Base-by-base conservation (phyloP, 2,797 vertebrate species). In the Fistularia commersonii region DNA sequence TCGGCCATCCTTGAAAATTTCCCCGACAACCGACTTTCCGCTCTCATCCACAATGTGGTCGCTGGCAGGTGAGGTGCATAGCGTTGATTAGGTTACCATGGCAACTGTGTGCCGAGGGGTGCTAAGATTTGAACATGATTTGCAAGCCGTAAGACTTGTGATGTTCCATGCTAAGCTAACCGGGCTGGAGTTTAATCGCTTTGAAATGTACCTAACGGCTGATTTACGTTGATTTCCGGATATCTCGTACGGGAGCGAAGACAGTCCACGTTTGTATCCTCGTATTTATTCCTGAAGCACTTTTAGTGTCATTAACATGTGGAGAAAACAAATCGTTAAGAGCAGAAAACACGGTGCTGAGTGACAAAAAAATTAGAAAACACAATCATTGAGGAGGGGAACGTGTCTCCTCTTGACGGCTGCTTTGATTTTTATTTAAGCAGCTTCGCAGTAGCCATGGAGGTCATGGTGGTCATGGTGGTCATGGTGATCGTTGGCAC, bases 401-500 rank as follows among this genome's bases (percentile, higher is more conserved):
- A 34, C 11, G 47, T 32, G 47, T 45, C 41, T 36, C 46, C 11
- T 13, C 59, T 38, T 42, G 39, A 55, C 32, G 31, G 41, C 33
- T 6, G 10, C 43, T 59, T 6, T 14, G 46, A 11, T 41, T 4
- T 61, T 84, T 90, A 98, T 82, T 98, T 98, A 1, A 98, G 92
- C 58, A 98, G 88, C 83, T 99, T 99, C 41, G 82, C 82, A 1
- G 87, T 94, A 0, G 90, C 92, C 83, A 98, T 89, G 44, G 94
- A 89, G 48, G 89, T 94, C 82, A 97, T 87, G 57, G 93, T 87
- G n/a, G 92, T 91, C 76, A 96, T 85, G 54, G 94, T 88, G 0
- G 93, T 91, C 78, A 95, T 94, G 23, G 83, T 88, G 40, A 94
- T 88, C 46, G 93, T 90, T 40, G 95, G 92, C 54, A 98, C 94